Conservation (phyloP, 2,113 vertebrate genomes). For the Grammomys surdaster region DNA sequence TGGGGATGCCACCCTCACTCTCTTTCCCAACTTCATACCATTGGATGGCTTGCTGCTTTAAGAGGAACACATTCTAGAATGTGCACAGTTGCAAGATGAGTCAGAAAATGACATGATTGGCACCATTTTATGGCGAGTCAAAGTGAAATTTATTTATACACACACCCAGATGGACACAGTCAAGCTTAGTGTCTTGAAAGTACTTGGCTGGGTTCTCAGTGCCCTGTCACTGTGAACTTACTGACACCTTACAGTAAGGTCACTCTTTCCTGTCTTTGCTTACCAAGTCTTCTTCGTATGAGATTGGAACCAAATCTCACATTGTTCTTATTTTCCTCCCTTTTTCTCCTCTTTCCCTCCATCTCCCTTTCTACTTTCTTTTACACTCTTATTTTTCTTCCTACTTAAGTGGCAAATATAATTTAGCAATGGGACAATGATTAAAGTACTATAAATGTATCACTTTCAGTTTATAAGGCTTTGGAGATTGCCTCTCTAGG, state of each 20-base stretch:
- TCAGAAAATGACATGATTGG: not conserved
- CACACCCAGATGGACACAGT: not conserved
- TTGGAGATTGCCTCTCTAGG: not conserved
- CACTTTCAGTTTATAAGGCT: not conserved
- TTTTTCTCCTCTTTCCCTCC: not conserved
- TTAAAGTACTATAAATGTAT: not conserved
- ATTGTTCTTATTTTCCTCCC: not conserved
- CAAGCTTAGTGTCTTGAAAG: not conserved
- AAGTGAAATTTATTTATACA: not conserved
- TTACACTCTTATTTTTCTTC: not conserved
- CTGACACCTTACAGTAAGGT: accelerated
- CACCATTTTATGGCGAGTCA: not conserved
- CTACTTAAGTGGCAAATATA: not conserved
- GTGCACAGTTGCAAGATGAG: not conserved
- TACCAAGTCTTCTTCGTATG: not conserved
- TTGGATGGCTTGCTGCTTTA: not conserved
- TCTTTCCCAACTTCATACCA: not conserved
- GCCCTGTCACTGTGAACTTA: accelerated
- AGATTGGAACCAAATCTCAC: not conserved
- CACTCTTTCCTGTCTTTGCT: too few species aligned
- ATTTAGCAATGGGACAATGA: not conserved
- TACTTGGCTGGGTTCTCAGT: not conserved
- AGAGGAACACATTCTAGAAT: not conserved
- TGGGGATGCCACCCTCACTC: not conserved
- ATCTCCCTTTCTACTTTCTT: not conserved